Conservation (phyloP, 2,888 invertebrate species). For the Hirtodrosophila confusa region DNA sequence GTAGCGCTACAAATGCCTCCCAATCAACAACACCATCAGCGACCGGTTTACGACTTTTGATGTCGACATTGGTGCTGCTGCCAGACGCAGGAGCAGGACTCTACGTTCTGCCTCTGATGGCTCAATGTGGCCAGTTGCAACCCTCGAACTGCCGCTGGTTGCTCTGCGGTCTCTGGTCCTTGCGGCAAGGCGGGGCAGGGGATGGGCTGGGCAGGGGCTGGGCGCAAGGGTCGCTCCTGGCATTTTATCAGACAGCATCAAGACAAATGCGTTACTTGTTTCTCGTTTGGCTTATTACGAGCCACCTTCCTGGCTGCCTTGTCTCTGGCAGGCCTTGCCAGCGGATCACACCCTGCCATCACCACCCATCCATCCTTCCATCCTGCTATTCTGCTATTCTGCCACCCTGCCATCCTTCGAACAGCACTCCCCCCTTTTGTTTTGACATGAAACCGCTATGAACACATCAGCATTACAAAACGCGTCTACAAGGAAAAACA, state of each 20-base stretch:
- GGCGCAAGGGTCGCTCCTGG: slow-evolving; percentile 9
- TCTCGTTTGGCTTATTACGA: slow-evolving; percentile 80
- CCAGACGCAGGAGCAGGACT: no score
- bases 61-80: slow-evolving; percentile 35
- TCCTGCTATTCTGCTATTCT: no score
- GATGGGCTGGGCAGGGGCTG: slow-evolving; percentile 1
- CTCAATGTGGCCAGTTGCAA: slow-evolving; percentile 56
- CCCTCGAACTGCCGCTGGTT: slow-evolving; percentile 54
- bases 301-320: slow-evolving; percentile 64
- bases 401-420: slow-evolving; percentile 22
- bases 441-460: slow-evolving; percentile 84
- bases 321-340: slow-evolving; percentile 13
- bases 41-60: slow-evolving; percentile 74
- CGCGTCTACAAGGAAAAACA: slow-evolving; percentile 67
- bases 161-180: slow-evolving; percentile 20
- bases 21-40: slow-evolving; percentile 79
- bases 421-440: slow-evolving; percentile 73
- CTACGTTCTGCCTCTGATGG: slow-evolving; percentile 34
- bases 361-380: slow-evolving; percentile 20
- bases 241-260: slow-evolving; percentile 77
- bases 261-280: slow-evolving; percentile 80
- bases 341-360: background rate
- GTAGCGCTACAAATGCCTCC: slow-evolving; percentile 63
- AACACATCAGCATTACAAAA: slow-evolving; percentile 81
- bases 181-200: background rate